phyloP scores from a whole-genome alignment of 2,113 vertebrate species.

The Neogale vison region DNA sequence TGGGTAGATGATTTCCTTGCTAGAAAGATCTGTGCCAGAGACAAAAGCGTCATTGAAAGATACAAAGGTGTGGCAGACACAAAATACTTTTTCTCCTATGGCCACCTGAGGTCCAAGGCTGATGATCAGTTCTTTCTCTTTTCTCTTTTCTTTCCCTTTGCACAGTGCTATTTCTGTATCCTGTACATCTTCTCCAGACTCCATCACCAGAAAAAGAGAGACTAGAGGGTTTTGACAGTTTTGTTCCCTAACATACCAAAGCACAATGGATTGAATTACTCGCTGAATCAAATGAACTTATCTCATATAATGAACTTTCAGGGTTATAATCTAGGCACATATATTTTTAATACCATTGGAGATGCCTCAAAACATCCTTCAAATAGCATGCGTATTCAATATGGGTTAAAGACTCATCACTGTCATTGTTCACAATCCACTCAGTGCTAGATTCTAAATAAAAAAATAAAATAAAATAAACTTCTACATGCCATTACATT shows the following conservation, averaged over 20 bases:
- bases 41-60: constrained; percentile 94
- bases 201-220: neutral
- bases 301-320: neutral
- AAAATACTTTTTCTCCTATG: constrained; percentile 90
- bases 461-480: neutral
- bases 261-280: neutral
- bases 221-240: neutral
- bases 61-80: constrained; percentile 90
- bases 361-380: neutral
- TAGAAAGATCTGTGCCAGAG: constrained; percentile 92
- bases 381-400: neutral
- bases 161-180: constrained; percentile 93
- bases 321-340: neutral
- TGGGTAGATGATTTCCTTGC: constrained; percentile 94
- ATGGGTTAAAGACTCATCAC: neutral
- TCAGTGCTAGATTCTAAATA: neutral
- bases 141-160: constrained; percentile 97
- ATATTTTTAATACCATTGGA: neutral
- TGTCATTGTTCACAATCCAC: neutral
- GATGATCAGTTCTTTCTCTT: constrained; percentile 87
- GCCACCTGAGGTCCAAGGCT: neutral
- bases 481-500: neutral
- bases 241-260: neutral
- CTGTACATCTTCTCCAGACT: constrained; percentile 70
- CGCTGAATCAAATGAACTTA: neutral